phyloP scores from a whole-genome alignment of 2,797 vertebrate species.

The Tapirus indicus region DNA sequence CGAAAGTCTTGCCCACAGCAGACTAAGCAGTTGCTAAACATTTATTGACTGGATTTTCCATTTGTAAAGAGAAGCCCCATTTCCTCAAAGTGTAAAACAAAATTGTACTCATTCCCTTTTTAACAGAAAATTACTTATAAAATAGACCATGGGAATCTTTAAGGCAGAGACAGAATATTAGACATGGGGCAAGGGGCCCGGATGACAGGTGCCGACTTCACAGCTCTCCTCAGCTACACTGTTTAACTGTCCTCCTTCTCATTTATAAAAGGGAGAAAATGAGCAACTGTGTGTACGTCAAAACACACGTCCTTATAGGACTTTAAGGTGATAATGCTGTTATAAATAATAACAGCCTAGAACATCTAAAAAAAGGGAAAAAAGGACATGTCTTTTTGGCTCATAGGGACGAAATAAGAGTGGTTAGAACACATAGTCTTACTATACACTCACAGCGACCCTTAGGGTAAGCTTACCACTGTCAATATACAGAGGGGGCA shows the following conservation, averaged over 20 bases:
- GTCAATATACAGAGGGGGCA: not conserved
- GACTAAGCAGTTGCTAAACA: not conserved
- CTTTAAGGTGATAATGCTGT: not conserved
- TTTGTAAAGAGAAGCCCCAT: not conserved
- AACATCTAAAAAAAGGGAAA: not conserved
- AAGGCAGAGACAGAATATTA: not conserved
- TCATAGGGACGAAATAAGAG: too few relatives aligned
- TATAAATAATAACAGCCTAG: not conserved
- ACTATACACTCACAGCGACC: not conserved
- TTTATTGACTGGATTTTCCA: not conserved
- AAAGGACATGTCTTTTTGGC: not conserved
- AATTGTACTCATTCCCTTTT: not conserved
- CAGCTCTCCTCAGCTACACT: not conserved
- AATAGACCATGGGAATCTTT: not conserved
- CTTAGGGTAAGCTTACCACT: not conserved
- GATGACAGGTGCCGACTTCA: rapidly evolving
- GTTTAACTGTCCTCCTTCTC: not conserved
- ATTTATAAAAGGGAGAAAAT: not conserved
- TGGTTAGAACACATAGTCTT: rapidly evolving
- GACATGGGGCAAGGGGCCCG: rapidly evolving
- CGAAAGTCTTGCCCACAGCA: not conserved
- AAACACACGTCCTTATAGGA: not conserved
- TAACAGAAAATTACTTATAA: not conserved
- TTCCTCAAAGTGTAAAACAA: not conserved
- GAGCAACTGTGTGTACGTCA: too few relatives aligned